A percentile compares a stretch with the other conserved stretches of the same genome.
Conservation (phyloP, 2,888 invertebrate genomes). For the Monoplex corrugatus region DNA sequence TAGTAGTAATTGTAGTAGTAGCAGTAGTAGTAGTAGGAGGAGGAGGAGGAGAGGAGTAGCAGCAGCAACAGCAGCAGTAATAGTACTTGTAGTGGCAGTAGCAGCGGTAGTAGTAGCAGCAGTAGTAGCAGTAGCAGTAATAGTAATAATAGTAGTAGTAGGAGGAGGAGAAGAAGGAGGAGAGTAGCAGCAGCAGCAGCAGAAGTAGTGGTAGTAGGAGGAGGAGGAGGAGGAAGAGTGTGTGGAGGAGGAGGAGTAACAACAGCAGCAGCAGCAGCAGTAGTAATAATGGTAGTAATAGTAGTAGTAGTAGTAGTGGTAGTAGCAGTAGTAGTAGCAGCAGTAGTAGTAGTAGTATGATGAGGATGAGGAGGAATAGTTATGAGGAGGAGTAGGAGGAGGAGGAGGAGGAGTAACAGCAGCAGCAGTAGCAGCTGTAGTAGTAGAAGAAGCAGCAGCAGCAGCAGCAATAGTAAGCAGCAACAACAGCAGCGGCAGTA, state of each 20-base stretch:
- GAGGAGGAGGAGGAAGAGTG: neutral
- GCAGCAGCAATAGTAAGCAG: too few species aligned
- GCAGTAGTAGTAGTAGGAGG: neutral
- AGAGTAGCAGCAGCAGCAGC: neutral
- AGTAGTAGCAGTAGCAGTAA: neutral
- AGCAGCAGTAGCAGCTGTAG: too few species aligned
- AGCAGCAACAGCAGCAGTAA: neutral
- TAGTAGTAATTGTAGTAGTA: too few species aligned
- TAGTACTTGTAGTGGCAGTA: neutral
- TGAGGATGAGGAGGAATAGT: too few species aligned
- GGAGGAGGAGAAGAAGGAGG: neutral
- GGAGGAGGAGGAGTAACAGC: too few species aligned
- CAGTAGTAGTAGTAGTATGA: too few species aligned
- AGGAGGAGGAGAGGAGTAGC: neutral
- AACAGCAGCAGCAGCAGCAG: neutral
- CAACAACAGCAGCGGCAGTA: too few species aligned
- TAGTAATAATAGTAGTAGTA: neutral
- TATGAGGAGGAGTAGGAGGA: too few species aligned
- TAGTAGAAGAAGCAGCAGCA: too few species aligned
- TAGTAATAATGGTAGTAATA: neutral
- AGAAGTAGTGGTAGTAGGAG: neutral
- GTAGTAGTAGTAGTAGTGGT: too few species aligned
- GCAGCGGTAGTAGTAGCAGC: neutral
- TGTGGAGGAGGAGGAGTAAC: neutral
- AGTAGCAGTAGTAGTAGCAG: too few species aligned